Evolutionary conservation across 2,797 vertebrate genomes (phyloP).

Genomic region (Mycteria americana): DNA sequence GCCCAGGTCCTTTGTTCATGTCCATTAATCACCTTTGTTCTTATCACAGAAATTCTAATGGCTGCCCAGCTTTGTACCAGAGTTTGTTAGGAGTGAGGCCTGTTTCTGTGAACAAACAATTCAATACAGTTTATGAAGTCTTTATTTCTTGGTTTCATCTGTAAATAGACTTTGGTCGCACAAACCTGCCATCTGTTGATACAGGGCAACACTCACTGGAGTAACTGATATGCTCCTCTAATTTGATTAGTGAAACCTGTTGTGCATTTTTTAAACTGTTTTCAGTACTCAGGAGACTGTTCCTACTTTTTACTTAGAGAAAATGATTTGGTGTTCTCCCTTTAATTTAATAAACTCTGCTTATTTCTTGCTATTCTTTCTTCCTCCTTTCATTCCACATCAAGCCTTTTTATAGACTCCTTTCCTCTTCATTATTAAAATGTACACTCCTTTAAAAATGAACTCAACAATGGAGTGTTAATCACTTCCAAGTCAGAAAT

Average conservation of each 20-base stretch:
- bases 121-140: neutral
- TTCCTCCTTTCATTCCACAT: neutral
- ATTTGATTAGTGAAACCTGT: neutral
- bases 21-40: neutral
- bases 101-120: neutral
- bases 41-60: neutral
- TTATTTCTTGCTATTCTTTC: neutral
- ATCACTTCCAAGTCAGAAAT: constrained; percentile 13
- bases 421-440: neutral
- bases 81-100: neutral
- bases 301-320: neutral
- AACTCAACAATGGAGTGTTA: neutral
- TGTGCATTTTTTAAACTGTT: neutral
- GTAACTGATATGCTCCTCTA: neutral
- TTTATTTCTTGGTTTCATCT: neutral
- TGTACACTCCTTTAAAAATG: neutral
- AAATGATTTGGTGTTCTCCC: neutral
- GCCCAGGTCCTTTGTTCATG: neutral
- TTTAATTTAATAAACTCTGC: neutral
- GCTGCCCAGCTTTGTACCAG: neutral
- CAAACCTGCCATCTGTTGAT: neutral
- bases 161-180: neutral
- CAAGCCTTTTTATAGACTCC: neutral
- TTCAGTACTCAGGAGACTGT: neutral
- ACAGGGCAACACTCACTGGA: neutral